These are phyloP conservation scores for Malurus melanocephalus DNA, from an alignment of 2,113 vertebrate genomes.

Conservation along the genomic window DNA sequence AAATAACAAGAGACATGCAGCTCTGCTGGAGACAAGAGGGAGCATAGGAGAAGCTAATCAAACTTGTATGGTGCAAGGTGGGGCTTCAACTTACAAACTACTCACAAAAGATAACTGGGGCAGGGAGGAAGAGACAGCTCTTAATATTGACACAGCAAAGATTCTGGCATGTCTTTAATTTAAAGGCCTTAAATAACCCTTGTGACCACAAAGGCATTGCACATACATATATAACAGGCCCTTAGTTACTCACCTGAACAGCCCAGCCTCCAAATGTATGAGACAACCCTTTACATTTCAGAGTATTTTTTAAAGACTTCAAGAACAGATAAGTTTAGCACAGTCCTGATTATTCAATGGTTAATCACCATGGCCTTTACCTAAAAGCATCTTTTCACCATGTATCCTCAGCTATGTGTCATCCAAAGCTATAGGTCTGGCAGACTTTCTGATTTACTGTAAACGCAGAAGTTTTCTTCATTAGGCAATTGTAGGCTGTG, in stretches of 20 bases:
- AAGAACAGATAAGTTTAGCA: neutral
- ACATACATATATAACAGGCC: rapidly evolving
- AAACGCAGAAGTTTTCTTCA: neutral
- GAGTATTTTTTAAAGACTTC: neutral
- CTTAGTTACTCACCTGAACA: neutral
- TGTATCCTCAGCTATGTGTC: neutral
- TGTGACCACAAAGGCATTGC: neutral
- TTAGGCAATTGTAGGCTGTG: neutral
- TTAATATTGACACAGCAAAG: neutral
- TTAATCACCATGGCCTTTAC: neutral
- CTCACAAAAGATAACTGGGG: neutral
- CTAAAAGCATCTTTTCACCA: neutral
- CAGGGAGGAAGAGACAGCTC: neutral
- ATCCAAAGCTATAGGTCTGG: neutral
- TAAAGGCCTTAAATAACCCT: neutral
- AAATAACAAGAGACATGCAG: constrained; percentile 42
- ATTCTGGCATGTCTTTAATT: neutral
- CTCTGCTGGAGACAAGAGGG: constrained; percentile 10
- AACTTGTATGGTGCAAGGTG: neutral
- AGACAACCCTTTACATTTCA: neutral
- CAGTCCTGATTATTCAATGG: neutral
- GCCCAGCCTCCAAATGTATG: neutral
- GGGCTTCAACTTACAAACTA: neutral
- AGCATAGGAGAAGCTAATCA: constrained; percentile 24
- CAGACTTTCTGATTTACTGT: neutral